Conservation (phyloP, 2,113 vertebrate species). For the Marmota flaviventris region DNA sequence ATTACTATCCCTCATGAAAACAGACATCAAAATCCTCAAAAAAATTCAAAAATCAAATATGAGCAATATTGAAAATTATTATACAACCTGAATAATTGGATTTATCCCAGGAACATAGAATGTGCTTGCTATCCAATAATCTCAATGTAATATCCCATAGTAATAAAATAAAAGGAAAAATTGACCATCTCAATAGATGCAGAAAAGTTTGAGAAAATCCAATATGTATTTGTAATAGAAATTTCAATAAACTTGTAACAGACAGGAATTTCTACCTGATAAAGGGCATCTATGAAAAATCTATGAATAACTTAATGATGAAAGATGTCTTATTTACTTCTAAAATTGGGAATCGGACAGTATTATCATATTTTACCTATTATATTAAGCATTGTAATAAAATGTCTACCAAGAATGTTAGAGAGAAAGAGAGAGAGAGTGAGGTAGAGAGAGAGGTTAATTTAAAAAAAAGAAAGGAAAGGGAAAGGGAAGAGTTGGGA, state of each 20-base stretch:
- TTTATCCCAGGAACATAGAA: background rate
- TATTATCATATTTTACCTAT: background rate
- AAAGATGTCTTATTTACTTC: background rate
- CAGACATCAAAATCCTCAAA: background rate
- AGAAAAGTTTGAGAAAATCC: background rate
- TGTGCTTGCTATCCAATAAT: background rate
- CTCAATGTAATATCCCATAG: background rate
- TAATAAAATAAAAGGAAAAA: background rate
- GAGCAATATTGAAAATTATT: background rate
- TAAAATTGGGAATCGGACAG: background rate
- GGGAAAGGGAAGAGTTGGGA: background rate
- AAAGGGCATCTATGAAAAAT: too few relatives aligned
- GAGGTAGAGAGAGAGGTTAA: too few relatives aligned
- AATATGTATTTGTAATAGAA: background rate
- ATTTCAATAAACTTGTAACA: background rate
- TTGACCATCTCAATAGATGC: background rate
- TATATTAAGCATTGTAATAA: background rate
- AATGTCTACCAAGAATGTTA: background rate
- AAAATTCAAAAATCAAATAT: slow-evolving; percentile 12
- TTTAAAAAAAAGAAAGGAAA: background rate
- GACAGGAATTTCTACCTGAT: background rate
- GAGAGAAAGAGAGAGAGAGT: background rate
- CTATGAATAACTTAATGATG: background rate
- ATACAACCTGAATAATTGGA: background rate
- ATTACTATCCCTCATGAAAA: background rate